Evolutionary conservation across 2,113 vertebrate species (phyloP), one percentile per base, ranked within the genome.

Genomic region (Phylloscopus whistleri): DNA sequence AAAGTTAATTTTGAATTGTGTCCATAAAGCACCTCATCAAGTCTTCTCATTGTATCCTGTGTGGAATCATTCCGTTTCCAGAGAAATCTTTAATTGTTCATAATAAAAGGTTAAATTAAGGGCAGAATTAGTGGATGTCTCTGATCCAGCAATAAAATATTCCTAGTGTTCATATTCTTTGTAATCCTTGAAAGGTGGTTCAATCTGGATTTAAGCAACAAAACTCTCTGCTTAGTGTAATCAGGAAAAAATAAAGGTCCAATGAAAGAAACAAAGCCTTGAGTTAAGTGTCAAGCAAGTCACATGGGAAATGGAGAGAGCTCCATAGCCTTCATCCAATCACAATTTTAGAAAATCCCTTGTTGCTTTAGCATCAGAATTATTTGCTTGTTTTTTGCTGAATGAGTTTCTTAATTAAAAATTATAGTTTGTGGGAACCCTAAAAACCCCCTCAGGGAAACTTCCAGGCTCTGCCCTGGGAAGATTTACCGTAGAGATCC

Each of bases 1-100:
- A 89, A 94, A 96, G 73, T 87, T 94, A 92, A 95, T 90, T 86
- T 94, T 97, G 95, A 96, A 93, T 80, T 79, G 64, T 83, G 88
- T 96, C 93, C 95, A 96, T 95, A 95, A 94, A 96, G 69, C 88
- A 95, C 84, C 92, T 97, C 95, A 95, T 97, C 96, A 96, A 95
- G 51, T 33, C 46, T 41, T 56, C 48, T 74, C 78, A 67, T 70
- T 88, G 9, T 72, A 90, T 94, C 59, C 90, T 89, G 49, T 49
- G 75, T 78, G 90, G 68, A 90, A 72, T 87, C 76, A 43, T 64
- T 60, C 46, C 20, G 21, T 94, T 97, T 93, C 84, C 79, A 96
- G 56, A 92, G 68, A 92, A 18, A 77, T 70, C 64, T 87, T 70
- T 59, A 91, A 87, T 86, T 94, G 66, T 76, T 95, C 86, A 58